Evolutionary conservation across 2,888 invertebrate species (phyloP).

Genomic region (Tinea pellionella): DNA sequence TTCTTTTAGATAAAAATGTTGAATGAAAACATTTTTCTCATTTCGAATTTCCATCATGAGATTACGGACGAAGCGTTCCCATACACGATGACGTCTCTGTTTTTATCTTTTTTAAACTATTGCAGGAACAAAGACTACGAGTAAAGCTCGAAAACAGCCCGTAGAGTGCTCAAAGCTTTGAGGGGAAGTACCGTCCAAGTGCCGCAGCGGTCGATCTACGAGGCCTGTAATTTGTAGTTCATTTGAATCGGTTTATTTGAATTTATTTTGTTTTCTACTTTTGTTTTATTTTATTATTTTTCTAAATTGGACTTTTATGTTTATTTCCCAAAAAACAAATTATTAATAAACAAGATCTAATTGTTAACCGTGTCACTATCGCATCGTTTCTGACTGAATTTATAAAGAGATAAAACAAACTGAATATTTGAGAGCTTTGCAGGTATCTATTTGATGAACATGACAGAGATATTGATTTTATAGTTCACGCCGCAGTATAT

Average conservation of each 20-base stretch:
- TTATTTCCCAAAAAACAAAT: not conserved
- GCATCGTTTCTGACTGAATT: not conserved
- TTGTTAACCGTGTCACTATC: not conserved
- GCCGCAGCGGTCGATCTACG: conserved; percentile 28
- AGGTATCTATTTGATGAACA: conserved; percentile 11
- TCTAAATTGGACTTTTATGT: not conserved
- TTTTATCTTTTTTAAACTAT: conserved; percentile 35
- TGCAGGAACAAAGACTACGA: conserved; percentile 37
- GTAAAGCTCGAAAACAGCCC: conserved; percentile 39
- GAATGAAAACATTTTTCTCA: conserved; percentile 13
- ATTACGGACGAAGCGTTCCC: conserved; percentile 15
- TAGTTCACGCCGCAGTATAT: conserved; percentile 3
- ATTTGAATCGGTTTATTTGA: conserved; percentile 31
- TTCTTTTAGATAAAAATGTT: conserved; percentile 10
- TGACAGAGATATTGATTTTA: conserved; percentile 13
- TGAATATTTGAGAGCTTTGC: conserved; percentile 5
- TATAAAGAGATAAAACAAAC: conserved; percentile 6
- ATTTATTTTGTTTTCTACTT: conserved; percentile 17
- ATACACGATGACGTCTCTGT: conserved; percentile 18
- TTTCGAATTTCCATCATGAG: conserved; percentile 10
- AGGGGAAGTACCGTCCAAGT: conserved; percentile 31
- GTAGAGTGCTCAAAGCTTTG: conserved; percentile 42
- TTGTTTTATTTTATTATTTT: not conserved
- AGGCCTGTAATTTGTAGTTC: conserved; percentile 50
- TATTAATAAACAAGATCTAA: not conserved